Conservation (phyloP, 37 sponge, comb jelly and placozoan genomes). For the Theonella swinhoei region DNA sequence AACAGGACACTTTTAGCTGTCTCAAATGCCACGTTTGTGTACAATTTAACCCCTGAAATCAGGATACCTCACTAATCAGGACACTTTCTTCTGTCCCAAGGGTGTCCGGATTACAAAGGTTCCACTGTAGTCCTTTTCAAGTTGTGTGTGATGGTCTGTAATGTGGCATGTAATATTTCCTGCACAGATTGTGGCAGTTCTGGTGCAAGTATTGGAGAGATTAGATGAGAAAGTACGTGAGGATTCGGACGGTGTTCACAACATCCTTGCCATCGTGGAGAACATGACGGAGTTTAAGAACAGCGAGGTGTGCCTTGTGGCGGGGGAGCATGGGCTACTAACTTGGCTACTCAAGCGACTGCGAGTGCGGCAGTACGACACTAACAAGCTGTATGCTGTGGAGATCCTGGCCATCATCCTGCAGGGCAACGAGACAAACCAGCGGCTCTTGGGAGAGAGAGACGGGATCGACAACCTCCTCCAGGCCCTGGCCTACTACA, state of each 20-base stretch:
- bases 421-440: conserved; percentile 80
- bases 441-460: conserved; percentile 78
- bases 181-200: conserved; percentile 74
- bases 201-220: conserved; percentile 84
- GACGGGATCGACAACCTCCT: conserved; percentile 95
- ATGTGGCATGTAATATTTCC: not conserved
- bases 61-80: too few species aligned
- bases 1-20: too few species aligned
- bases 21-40: too few species aligned
- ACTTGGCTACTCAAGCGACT: conserved; percentile 90
- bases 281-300: conserved; percentile 89
- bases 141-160: not conserved
- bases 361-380: conserved; percentile 79
- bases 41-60: too few species aligned
- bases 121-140: too few species aligned
- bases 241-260: conserved; percentile 95
- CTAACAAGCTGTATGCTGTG: conserved; percentile 93
- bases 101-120: too few species aligned
- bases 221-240: conserved; percentile 92
- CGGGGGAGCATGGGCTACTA: conserved; percentile 91
- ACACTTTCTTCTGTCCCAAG: too few species aligned
- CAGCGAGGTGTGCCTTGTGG: conserved; percentile 57
- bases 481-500: conserved; percentile 94
- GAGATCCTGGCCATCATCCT: conserved; percentile 95
- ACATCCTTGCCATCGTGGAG: conserved; percentile 90